Conservation (phyloP, 2,113 vertebrate species). For the Urocitellus parryii region DNA sequence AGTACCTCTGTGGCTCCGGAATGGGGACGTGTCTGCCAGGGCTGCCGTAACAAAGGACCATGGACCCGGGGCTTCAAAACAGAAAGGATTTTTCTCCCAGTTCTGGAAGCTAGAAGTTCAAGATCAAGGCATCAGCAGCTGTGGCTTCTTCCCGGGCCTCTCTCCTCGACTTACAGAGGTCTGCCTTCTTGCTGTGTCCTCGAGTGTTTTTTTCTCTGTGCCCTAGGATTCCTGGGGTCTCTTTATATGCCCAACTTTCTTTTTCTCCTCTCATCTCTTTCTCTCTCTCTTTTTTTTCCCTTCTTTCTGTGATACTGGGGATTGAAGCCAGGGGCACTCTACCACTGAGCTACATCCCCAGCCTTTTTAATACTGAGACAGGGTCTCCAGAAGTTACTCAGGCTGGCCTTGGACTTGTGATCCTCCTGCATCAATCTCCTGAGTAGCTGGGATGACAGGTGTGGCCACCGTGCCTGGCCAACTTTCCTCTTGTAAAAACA, state of each 20-base stretch:
- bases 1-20: not conserved
- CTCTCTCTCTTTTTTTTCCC: no score
- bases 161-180: not conserved
- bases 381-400: no score
- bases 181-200: not conserved
- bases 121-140: not conserved
- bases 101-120: not conserved
- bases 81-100: not conserved
- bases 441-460: no score
- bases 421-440: no score
- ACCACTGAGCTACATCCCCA: not conserved
- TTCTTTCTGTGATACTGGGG: not conserved
- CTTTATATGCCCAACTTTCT: no score
- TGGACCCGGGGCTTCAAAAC: not conserved
- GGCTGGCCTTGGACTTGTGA: no score
- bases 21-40: not conserved
- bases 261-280: no score
- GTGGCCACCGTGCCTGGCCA: no score
- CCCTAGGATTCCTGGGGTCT: no score
- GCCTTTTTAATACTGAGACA: not conserved
- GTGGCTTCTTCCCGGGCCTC: not conserved
- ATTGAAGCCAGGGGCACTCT: not conserved
- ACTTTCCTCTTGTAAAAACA: not conserved
- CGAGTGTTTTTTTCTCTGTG: not conserved
- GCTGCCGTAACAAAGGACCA: not conserved